Evolutionary conservation across 2,797 vertebrate genomes (phyloP).

Genomic region (Chanos chanos): DNA sequence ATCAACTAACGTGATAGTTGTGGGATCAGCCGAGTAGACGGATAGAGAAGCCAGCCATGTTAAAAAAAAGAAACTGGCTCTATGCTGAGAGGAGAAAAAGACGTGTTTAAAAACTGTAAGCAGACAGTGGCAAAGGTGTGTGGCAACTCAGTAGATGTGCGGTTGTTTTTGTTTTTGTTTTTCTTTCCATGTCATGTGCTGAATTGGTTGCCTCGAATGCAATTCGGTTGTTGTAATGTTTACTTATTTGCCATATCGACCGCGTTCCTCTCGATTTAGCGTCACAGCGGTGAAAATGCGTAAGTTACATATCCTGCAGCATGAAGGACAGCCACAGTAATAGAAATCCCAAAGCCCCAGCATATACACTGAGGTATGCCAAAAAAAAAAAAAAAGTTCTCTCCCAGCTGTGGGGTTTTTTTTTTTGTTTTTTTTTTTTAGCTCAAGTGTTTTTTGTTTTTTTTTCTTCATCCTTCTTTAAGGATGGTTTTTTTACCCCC

Average conservation of each 20-base stretch:
- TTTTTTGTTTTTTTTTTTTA: slow-evolving; percentile 20
- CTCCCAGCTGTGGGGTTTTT: slow-evolving; percentile 33
- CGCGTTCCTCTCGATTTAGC: slow-evolving; percentile 68
- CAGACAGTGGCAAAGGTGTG: too few relatives aligned
- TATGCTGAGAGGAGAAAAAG: background rate
- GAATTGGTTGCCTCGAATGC: slow-evolving; percentile 58
- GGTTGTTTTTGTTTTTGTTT: slow-evolving; percentile 54
- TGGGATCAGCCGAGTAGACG: too few relatives aligned
- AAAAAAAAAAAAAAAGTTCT: slow-evolving; percentile 52
- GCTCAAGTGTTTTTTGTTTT: slow-evolving; percentile 36
- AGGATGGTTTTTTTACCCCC: background rate
- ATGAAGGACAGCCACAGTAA: slow-evolving; percentile 47
- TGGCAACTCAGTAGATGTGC: slow-evolving; percentile 56
- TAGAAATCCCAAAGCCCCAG: slow-evolving; percentile 28
- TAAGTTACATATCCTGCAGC: slow-evolving; percentile 54
- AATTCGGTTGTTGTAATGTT: slow-evolving; percentile 58
- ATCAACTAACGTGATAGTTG: too few relatives aligned
- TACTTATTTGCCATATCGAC: slow-evolving; percentile 66
- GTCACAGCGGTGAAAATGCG: slow-evolving; percentile 53
- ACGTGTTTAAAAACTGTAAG: too few relatives aligned
- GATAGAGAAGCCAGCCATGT: too few relatives aligned
- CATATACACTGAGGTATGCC: slow-evolving; percentile 57
- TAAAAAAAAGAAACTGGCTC: slow-evolving; percentile 42
- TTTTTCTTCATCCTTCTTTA: slow-evolving; percentile 6
- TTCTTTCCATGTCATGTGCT: too few relatives aligned